Base-by-base conservation (phyloP, 1,140 invertebrate species). In the Diachasma alloeum region DNA sequence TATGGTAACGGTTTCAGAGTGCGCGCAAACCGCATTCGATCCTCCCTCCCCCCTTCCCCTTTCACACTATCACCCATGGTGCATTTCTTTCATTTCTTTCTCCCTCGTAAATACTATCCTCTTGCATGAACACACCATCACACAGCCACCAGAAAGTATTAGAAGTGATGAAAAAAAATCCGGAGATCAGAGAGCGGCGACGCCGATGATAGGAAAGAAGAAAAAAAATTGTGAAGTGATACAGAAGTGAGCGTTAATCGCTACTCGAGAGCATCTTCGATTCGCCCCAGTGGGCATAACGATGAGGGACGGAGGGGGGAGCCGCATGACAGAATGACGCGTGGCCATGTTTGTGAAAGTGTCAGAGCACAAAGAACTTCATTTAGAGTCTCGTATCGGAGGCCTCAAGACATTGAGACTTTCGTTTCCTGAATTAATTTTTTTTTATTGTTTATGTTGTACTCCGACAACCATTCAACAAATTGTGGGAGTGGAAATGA, bases 1-100 rank as follows among this genome's bases (percentile, higher is more conserved):
- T 81, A 78, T 80, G 75, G 69, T 80, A 80, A 79, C 75, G 75
- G 76, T 78, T 75, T 63, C 17, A 26, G 53, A 75, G 53, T 26
- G 13, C 42, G 44, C 46, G 22, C 66, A 56, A 76, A 68, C 26
- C 17, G 13, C 44, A 63, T 44, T 26, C 53, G 68, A 59, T 22
- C 10, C 39, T 63, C 46, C 66, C 19, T 31, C 22, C 13, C 63
- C 24, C 44, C 26, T 24, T 74, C 13, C 4, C 44, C 24, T 36
- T 24, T 8, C 44, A 9, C 17, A 37, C 39, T 31, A 75, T 19
- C 66, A n/a, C 42, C 15, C 31, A n/a, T 17, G 31, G 13, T 48
- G 59, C 48, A 26, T 56, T 31, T 72, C 72, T 36, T 4, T 63
- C 26, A 39, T 22, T 4, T 44, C 15, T 63, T 4, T 4, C 22